phyloP scores from a whole-genome alignment of 2,888 invertebrate species.

The Drosophila formosana region DNA sequence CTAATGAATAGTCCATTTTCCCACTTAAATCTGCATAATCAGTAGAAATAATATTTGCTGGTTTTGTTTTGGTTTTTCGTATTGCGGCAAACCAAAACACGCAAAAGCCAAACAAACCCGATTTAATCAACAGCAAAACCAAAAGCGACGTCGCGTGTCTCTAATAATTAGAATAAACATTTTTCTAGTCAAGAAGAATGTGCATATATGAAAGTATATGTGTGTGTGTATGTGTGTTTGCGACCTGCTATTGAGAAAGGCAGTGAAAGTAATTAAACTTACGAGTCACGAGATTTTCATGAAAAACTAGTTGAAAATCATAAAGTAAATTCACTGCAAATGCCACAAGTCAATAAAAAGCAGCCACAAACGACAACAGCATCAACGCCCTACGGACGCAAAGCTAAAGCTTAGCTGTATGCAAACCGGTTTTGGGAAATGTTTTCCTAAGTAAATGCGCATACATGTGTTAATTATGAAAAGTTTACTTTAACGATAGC shows the following conservation, averaged over 20 bases:
- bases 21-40: constrained; percentile 38
- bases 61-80: constrained; percentile 10
- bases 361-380: constrained; percentile 44
- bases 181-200: constrained; percentile 19
- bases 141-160: constrained; percentile 65
- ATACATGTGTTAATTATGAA: constrained; percentile 61
- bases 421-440: constrained; percentile 62
- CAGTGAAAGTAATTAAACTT: constrained; percentile 75
- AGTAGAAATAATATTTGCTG: constrained; percentile 47
- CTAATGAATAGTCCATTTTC: constrained; percentile 17
- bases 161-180: constrained; percentile 67
- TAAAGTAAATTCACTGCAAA: constrained; percentile 55
- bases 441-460: constrained; percentile 62
- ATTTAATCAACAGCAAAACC: constrained; percentile 46
- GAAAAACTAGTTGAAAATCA: constrained; percentile 24
- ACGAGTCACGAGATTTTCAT: constrained; percentile 63
- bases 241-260: constrained; percentile 54
- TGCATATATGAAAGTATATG: not conserved
- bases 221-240: constrained; percentile 26
- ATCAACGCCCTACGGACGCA: constrained; percentile 57
- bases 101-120: constrained; percentile 30
- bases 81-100: constrained; percentile 48
- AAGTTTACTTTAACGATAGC: constrained; percentile 50
- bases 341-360: constrained; percentile 50
- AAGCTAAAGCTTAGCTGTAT: constrained; percentile 35